Percentiles rank a stretch among this genome's conserved stretches.
Conservation (phyloP, 2,888 invertebrate genomes). For the Chelonus formosanus region DNA sequence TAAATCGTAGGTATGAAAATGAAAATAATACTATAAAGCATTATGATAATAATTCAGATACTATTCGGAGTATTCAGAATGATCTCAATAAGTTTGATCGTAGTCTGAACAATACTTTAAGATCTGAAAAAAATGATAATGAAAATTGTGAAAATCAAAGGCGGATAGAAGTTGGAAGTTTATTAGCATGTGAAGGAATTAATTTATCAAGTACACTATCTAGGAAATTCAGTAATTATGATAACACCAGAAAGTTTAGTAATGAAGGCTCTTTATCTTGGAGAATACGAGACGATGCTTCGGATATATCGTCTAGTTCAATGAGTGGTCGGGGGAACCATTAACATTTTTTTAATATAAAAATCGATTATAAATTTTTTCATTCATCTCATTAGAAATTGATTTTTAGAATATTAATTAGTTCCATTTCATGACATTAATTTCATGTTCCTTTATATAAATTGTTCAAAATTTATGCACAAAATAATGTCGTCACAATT, state of each 20-base stretch:
- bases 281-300: slow-evolving; percentile 52
- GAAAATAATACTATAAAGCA: slow-evolving; percentile 53
- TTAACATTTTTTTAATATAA: slow-evolving; percentile 37
- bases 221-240: slow-evolving; percentile 55
- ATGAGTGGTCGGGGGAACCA: slow-evolving; percentile 53
- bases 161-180: slow-evolving; percentile 42
- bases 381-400: not conserved
- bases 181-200: slow-evolving; percentile 51
- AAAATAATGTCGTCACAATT: too few species aligned
- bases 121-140: slow-evolving; percentile 55
- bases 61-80: slow-evolving; percentile 56
- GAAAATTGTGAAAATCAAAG: slow-evolving; percentile 56
- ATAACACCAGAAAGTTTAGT: slow-evolving; percentile 52
- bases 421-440: too few species aligned
- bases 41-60: slow-evolving; percentile 53
- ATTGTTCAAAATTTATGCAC: too few species aligned
- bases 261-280: slow-evolving; percentile 53
- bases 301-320: slow-evolving; percentile 55
- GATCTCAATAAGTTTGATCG: slow-evolving; percentile 59
- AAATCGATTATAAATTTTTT: not conserved
- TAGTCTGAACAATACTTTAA: slow-evolving; percentile 54
- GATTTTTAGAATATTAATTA: slow-evolving; percentile 9
- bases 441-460: too few species aligned
- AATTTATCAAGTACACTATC: slow-evolving; percentile 53
- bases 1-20: slow-evolving; percentile 58